Evolutionary conservation across 2,888 invertebrate genomes (phyloP).

Genomic region (Lithophane socia): DNA sequence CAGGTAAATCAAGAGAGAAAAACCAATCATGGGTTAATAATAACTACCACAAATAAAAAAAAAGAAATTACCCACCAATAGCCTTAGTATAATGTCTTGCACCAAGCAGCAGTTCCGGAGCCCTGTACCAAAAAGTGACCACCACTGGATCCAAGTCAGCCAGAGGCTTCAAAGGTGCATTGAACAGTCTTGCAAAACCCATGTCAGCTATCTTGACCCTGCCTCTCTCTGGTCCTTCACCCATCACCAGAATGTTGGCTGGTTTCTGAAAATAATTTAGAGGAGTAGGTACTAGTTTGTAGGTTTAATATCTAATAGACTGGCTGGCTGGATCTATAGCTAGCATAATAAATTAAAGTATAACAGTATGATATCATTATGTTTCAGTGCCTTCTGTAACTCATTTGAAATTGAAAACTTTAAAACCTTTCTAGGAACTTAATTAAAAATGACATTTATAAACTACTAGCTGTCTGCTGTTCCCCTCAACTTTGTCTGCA

Average conservation of each 20-base stretch:
- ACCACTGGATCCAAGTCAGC: slow-evolving; percentile 99
- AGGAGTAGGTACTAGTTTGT: neutral
- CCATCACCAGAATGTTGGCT: slow-evolving; percentile 99
- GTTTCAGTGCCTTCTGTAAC: neutral
- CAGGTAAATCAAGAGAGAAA: neutral
- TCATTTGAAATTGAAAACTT: neutral
- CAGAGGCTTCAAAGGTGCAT: slow-evolving; percentile 98
- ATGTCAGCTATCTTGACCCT: slow-evolving; percentile 99
- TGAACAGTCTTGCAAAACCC: slow-evolving; percentile 99
- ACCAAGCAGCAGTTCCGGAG: slow-evolving; percentile 98
- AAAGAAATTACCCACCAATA: slow-evolving; percentile 92
- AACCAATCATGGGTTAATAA: neutral
- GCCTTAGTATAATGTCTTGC: slow-evolving; percentile 99
- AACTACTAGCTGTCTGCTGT: neutral
- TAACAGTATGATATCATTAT: neutral
- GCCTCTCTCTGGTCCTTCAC: slow-evolving; percentile 99
- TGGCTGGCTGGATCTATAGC: neutral
- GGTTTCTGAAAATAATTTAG: slow-evolving; percentile 93
- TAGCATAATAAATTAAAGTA: neutral
- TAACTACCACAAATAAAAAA: neutral
- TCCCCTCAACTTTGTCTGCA: too few relatives aligned
- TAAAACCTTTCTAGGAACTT: neutral
- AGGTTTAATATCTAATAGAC: neutral
- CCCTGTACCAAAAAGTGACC: slow-evolving; percentile 99
- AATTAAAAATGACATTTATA: neutral